Conservation (phyloP, 2,797 vertebrate species). For the Pangasius sanitwongsei region DNA sequence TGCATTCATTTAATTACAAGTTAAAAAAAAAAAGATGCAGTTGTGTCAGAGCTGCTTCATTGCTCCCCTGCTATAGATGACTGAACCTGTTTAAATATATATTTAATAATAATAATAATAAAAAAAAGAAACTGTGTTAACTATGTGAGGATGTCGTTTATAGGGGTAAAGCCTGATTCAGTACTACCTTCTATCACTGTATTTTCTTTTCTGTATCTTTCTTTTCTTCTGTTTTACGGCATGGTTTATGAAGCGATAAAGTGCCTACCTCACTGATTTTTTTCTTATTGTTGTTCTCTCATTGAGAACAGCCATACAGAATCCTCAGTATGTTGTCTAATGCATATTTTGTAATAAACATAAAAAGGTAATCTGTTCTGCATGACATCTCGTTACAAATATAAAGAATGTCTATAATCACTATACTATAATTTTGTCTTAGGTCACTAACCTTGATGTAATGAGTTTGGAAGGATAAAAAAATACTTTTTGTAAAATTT, state of each 20-base stretch:
- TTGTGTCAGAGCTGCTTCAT: neutral
- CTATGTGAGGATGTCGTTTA: neutral
- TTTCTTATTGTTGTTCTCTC: neutral
- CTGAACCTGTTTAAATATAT: neutral
- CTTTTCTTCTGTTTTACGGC: neutral
- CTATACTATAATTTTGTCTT: neutral
- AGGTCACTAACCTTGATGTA: neutral
- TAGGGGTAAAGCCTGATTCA: neutral
- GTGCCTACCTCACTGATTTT: neutral
- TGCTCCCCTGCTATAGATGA: neutral
- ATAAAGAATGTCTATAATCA: neutral
- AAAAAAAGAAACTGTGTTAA: neutral
- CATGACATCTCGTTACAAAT: neutral
- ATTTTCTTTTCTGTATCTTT: neutral
- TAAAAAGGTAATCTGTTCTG: neutral
- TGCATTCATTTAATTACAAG: conserved; percentile 10
- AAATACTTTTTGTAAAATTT: neutral
- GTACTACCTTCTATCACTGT: neutral
- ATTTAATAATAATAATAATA: neutral
- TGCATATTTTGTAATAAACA: neutral
- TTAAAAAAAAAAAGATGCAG: neutral
- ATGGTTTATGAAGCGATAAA: neutral
- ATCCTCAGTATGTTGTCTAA: neutral
- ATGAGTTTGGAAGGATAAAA: neutral
- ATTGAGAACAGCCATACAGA: neutral